These are phyloP conservation scores for Lithophane ornitopus DNA, from an alignment of 2,888 invertebrate species.

Conservation along the genomic window DNA sequence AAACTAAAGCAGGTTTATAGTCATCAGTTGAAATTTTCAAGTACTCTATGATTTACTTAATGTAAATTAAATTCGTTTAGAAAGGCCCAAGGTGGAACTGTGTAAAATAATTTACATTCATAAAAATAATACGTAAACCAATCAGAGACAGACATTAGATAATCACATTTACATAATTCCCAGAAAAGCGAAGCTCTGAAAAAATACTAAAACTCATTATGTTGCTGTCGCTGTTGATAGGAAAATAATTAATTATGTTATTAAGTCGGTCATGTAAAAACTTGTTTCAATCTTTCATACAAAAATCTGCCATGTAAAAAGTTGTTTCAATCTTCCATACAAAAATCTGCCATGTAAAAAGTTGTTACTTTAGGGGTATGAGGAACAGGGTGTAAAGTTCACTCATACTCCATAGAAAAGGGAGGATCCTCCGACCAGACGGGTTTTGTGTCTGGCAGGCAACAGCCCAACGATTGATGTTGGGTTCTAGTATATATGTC, in stretches of 20 bases:
- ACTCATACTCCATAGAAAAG: too few relatives aligned
- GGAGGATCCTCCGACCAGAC: too few relatives aligned
- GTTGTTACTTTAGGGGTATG: too few relatives aligned
- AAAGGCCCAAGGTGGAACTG: background rate
- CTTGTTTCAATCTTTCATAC: background rate
- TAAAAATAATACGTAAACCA: slow-evolving; percentile 1
- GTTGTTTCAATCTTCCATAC: too few relatives aligned
- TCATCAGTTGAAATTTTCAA: background rate
- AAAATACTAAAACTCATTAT: background rate
- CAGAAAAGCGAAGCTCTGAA: slow-evolving; percentile 6
- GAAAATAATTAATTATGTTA: background rate
- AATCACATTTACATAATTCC: slow-evolving; percentile 24
- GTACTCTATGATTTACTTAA: background rate
- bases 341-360: too few relatives aligned
- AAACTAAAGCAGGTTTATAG: too few relatives aligned
- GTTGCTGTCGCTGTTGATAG: background rate
- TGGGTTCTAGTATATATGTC: too few relatives aligned
- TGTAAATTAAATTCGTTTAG: background rate
- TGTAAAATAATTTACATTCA: background rate
- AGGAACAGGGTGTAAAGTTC: too few relatives aligned
- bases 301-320: too few relatives aligned
- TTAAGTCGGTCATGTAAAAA: background rate
- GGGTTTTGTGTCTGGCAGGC: too few relatives aligned
- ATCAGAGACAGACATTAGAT: slow-evolving; percentile 8
- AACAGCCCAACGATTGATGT: too few relatives aligned